Evolutionary conservation across 2,113 vertebrate genomes (phyloP), one percentile per base, ranked within the genome.

Genomic region (Amazona guildingii): DNA sequence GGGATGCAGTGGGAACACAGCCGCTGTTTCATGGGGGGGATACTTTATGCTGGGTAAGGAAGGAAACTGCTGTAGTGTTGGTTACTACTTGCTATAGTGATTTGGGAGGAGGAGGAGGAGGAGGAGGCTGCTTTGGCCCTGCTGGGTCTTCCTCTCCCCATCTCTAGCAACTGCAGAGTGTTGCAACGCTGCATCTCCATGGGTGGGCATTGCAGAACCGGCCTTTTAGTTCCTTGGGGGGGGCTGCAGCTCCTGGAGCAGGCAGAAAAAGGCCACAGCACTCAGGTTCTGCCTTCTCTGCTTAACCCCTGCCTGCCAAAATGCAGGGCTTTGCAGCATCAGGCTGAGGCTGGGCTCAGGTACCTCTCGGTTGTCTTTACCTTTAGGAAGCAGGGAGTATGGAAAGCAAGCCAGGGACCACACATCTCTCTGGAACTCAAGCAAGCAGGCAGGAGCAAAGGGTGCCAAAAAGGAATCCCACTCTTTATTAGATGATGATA

Each of bases 11-110:
- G 25, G 29, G 6, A 18, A 14, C 33, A 4, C 44, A 3, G 66
- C 6, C 1, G 0, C 11, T 14, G 0, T 7, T 39, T 24, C 8
- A 1, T 2, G 10, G 39, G 2, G 33, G 35, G 55, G 25, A 2
- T 25, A 7, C 6, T 1, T 11, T 67, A 31, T 19, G 46, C 52
- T n/a, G 77, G 57, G 15, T 4, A 4, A 29, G 33, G 19, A 25
- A 33, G 44, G 2, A 7, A 5, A 17, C 69, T 67, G 74, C n/a
- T 5, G 1, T 4, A 3, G 3, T 54, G 41, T 19, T 14, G 4
- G 1, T 64, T 29, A 13, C 27, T 41, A 33, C 43, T 27, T 28
- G 25, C 41, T 3, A 0, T 10, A n/a, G 21, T 11, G 6, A 28
- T 17, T 6, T 37, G 70, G 83, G 73, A 33, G 17, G n/a, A 61